phyloP scores from a whole-genome alignment of 2,888 invertebrate genomes.

The Lithophane leautieri region DNA sequence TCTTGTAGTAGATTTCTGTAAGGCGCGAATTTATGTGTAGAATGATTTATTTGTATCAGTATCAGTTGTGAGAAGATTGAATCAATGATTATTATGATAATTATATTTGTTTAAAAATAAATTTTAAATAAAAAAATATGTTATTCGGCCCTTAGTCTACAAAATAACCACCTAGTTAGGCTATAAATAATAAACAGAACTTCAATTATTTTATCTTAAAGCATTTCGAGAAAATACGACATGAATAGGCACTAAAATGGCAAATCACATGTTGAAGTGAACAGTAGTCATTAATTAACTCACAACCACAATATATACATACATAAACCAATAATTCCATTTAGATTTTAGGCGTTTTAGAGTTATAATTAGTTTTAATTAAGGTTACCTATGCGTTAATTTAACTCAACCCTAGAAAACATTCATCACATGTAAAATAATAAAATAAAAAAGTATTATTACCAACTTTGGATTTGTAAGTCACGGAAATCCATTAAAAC shows the following conservation, averaged over 20 bases:
- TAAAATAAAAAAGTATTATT: slow-evolving; percentile 24
- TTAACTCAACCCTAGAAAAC: slow-evolving; percentile 47
- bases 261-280: slow-evolving; percentile 86
- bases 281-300: slow-evolving; percentile 80
- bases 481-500: slow-evolving; percentile 30
- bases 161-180: slow-evolving; percentile 60
- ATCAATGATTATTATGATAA: slow-evolving; percentile 18
- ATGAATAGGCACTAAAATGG: slow-evolving; percentile 88
- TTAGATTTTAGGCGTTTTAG: slow-evolving; percentile 57
- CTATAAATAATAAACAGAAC: slow-evolving; percentile 66
- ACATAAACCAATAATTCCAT: slow-evolving; percentile 72
- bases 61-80: not conserved
- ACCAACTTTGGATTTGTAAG: slow-evolving; percentile 41
- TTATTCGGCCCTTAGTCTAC: slow-evolving; percentile 54
- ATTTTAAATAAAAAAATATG: slow-evolving; percentile 16
- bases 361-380: slow-evolving; percentile 55
- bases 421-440: slow-evolving; percentile 51
- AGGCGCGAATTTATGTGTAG: not conserved
- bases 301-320: slow-evolving; percentile 86
- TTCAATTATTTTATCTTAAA: slow-evolving; percentile 71
- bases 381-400: slow-evolving; percentile 42
- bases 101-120: slow-evolving; percentile 19
- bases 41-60: slow-evolving; percentile 3
- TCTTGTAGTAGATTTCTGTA: slow-evolving; percentile 7
- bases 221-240: slow-evolving; percentile 78